Percentiles rank a stretch among this genome's conserved stretches.
These are phyloP conservation scores for Sogatella furcifera DNA, from an alignment of 1,140 invertebrate genomes.

Conservation along the genomic window DNA sequence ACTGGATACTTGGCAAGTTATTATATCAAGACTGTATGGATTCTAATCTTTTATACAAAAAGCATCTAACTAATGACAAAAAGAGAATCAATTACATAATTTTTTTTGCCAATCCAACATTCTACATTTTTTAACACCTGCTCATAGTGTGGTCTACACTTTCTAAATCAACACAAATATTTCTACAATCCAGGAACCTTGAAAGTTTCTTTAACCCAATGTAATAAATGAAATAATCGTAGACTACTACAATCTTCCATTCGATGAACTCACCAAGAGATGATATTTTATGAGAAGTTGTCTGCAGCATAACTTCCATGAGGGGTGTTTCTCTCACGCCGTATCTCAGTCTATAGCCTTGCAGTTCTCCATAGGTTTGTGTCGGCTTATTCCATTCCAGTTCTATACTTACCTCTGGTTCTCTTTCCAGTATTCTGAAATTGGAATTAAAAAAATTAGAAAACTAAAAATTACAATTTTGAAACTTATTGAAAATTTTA, in stretches of 20 bases:
- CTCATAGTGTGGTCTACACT: too few species aligned
- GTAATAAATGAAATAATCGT: not conserved
- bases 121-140: too few species aligned
- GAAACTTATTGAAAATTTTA: too few species aligned
- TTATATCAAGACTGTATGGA: too few species aligned
- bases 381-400: conserved; percentile 82
- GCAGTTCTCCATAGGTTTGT: conserved; percentile 76
- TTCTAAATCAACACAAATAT: too few species aligned
- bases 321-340: conserved; percentile 71
- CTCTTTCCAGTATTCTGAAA: conserved; percentile 60
- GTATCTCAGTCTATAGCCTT: conserved; percentile 66
- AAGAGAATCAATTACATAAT: too few species aligned
- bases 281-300: conserved; percentile 23
- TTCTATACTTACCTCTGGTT: conserved; percentile 75
- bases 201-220: not conserved
- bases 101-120: too few species aligned
- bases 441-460: too few species aligned
- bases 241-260: not conserved
- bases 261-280: conserved; percentile 20
- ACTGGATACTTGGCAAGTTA: too few species aligned
- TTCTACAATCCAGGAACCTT: not conserved
- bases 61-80: too few species aligned
- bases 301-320: conserved; percentile 41
- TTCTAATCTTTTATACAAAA: too few species aligned
- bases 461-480: too few species aligned